These are phyloP conservation scores for Aphaenogaster rudis DNA, from an alignment of 1,140 invertebrate species.

Conservation along the genomic window DNA sequence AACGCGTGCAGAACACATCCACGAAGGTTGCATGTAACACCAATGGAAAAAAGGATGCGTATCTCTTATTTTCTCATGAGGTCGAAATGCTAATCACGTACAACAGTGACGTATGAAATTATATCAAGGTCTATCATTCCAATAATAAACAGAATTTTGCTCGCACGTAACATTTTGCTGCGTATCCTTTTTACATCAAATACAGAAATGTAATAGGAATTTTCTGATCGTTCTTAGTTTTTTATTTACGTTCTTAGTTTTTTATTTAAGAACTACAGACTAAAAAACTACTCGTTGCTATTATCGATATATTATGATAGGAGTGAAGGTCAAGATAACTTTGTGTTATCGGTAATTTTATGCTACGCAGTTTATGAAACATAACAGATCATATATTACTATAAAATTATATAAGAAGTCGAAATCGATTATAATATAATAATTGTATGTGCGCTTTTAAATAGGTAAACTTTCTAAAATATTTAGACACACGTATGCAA, in stretches of 20 bases:
- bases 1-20: neutral
- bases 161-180: neutral
- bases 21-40: neutral
- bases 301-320: neutral
- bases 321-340: neutral
- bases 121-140: neutral
- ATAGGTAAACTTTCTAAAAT: neutral
- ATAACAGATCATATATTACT: neutral
- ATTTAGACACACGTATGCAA: neutral
- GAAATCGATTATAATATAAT: neutral
- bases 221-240: neutral
- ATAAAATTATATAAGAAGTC: neutral
- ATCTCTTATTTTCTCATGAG: neutral
- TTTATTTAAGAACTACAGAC: neutral
- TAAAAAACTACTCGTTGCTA: neutral
- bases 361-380: neutral
- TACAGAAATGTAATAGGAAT: neutral
- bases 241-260: neutral
- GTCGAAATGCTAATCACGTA: neutral
- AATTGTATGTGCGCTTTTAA: neutral
- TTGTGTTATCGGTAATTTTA: neutral
- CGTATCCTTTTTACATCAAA: neutral
- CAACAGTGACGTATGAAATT: neutral
- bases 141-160: neutral
- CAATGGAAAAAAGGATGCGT: neutral